phyloP scores from a whole-genome alignment of 2,888 invertebrate genomes.

The Cantharis flavilabris region DNA sequence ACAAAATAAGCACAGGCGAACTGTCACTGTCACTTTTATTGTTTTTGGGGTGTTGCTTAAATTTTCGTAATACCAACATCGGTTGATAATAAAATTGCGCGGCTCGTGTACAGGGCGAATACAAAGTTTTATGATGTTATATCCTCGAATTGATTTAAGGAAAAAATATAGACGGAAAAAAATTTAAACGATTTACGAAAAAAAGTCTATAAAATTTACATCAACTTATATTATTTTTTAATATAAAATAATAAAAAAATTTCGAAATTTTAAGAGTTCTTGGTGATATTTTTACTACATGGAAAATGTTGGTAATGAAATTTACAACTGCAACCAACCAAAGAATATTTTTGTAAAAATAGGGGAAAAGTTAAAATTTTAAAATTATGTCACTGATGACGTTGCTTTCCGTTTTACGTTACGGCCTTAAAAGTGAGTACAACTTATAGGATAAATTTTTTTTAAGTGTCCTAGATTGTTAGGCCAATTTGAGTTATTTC shows the following conservation, averaged over 20 bases:
- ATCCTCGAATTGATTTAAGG: too few species aligned
- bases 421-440: constrained; percentile 42
- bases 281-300: too few species aligned
- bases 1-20: constrained; percentile 29
- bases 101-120: background rate
- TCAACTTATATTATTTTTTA: too few species aligned
- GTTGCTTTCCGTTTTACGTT: constrained; percentile 37
- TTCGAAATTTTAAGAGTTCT: too few species aligned
- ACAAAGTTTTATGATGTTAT: background rate
- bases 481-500: background rate
- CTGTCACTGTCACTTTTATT: constrained; percentile 47
- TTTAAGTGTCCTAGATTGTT: constrained; percentile 2
- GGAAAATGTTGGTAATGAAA: background rate
- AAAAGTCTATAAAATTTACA: too few species aligned
- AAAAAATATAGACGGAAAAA: too few species aligned
- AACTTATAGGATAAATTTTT: background rate
- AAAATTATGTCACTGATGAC: constrained; percentile 39
- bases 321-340: background rate
- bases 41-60: constrained; percentile 34
- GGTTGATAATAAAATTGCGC: background rate
- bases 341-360: background rate
- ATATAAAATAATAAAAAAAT: too few species aligned
- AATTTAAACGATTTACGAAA: too few species aligned
- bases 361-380: background rate
- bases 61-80: background rate